These are phyloP conservation scores for Ametastegia equiseti DNA, from an alignment of 2,888 invertebrate species.

Conservation along the genomic window DNA sequence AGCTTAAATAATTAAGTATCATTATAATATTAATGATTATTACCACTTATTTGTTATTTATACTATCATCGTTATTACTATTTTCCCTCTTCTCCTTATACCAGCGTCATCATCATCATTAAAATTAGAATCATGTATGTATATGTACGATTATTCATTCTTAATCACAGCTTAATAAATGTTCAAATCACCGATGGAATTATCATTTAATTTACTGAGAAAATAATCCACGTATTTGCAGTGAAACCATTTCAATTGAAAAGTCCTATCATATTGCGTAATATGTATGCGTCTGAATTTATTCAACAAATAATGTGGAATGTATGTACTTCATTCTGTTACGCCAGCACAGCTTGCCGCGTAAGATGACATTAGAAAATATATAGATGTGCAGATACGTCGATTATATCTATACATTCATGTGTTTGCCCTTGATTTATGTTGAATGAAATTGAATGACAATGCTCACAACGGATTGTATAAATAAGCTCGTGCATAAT, in stretches of 20 bases:
- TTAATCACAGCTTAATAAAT: constrained; percentile 30
- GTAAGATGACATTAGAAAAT: constrained; percentile 9
- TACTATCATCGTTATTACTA: constrained; percentile 26
- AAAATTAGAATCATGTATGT: constrained; percentile 10
- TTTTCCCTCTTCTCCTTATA: not conserved
- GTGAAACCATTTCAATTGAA: constrained; percentile 3
- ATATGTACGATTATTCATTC: constrained; percentile 13
- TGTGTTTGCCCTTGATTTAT: not conserved
- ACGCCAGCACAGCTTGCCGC: constrained; percentile 2
- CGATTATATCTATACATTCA: not conserved
- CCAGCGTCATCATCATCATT: not conserved
- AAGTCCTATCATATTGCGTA: not conserved
- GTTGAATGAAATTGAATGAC: not conserved
- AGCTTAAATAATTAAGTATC: constrained; percentile 40
- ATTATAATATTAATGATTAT: constrained; percentile 39
- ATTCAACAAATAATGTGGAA: constrained; percentile 42
- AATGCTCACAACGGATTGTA: not conserved
- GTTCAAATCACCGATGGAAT: constrained; percentile 24
- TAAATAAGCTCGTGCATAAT: constrained; percentile 5
- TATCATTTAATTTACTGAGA: constrained; percentile 1
- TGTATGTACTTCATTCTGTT: constrained; percentile 26
- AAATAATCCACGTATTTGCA: not conserved
- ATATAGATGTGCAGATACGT: not conserved
- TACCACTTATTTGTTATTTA: not conserved
- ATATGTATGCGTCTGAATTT: not conserved